These are phyloP conservation scores for Triplophysa yarkandensis DNA, from an alignment of 2,797 vertebrate species.

Conservation along the genomic window DNA sequence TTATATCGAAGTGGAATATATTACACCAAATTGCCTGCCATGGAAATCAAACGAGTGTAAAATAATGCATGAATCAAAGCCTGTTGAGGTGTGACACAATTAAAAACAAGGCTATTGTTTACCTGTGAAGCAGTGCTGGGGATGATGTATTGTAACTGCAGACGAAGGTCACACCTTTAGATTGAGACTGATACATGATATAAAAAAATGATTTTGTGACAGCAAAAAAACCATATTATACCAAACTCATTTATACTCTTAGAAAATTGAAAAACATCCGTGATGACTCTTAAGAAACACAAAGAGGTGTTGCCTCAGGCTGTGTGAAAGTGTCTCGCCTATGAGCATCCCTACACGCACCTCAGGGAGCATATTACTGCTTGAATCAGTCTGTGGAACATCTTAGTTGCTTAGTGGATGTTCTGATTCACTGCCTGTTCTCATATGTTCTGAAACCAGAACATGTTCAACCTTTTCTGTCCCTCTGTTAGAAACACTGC, in stretches of 20 bases:
- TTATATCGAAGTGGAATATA: slow-evolving; percentile 50
- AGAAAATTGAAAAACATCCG: neutral
- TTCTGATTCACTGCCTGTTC: slow-evolving; percentile 34
- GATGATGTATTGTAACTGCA: slow-evolving; percentile 67
- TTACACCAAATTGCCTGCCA: slow-evolving; percentile 37
- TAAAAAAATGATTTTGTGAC: neutral
- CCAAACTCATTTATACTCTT: neutral
- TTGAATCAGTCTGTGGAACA: slow-evolving; percentile 39
- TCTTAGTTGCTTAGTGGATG: slow-evolving; percentile 22
- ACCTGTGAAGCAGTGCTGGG: slow-evolving; percentile 57
- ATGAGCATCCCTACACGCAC: neutral
- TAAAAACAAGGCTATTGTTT: slow-evolving; percentile 58
- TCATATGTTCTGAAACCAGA: slow-evolving; percentile 29
- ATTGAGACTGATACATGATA: neutral
- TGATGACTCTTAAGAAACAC: neutral
- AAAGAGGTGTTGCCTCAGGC: slow-evolving; percentile 9
- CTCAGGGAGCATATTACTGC: slow-evolving; percentile 30
- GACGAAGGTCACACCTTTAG: neutral
- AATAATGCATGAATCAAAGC: slow-evolving; percentile 57
- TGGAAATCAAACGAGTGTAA: slow-evolving; percentile 49
- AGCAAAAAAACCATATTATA: neutral
- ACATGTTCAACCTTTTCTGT: slow-evolving; percentile 28
- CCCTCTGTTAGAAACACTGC: slow-evolving; percentile 6
- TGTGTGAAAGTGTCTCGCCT: slow-evolving; percentile 15
- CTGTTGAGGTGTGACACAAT: slow-evolving; percentile 69